phyloP scores from a whole-genome alignment of 2,113 vertebrate genomes.

The Clarias gariepinus region DNA sequence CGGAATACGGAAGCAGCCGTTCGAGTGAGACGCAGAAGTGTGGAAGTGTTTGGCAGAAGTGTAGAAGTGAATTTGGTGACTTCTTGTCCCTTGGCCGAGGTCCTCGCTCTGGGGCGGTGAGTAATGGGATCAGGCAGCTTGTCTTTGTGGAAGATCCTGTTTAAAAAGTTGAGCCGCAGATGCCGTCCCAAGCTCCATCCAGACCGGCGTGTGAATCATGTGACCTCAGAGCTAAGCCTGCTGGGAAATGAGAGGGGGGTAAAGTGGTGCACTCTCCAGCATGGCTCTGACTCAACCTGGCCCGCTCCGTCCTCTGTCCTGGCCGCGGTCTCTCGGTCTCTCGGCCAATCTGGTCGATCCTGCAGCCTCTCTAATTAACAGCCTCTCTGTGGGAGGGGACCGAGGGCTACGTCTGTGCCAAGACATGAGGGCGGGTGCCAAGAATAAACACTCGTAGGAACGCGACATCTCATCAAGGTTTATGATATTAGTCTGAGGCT shows the following conservation, averaged over 20 bases:
- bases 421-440: background rate
- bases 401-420: background rate
- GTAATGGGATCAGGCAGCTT: conserved; percentile 47
- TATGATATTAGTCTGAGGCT: background rate
- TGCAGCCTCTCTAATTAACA: conserved; percentile 42
- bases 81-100: background rate
- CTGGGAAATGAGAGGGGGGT: conserved; percentile 25
- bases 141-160: conserved; percentile 42
- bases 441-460: background rate
- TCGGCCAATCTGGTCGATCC: conserved; percentile 17
- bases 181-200: conserved; percentile 19
- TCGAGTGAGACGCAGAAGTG: conserved; percentile 1
- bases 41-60: background rate
- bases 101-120: background rate
- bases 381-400: conserved; percentile 22
- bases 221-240: conserved; percentile 32
- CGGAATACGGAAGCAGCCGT: too few species aligned
- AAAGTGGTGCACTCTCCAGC: background rate
- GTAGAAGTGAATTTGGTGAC: conserved; percentile 24
- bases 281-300: conserved; percentile 35
- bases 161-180: conserved; percentile 43
- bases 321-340: background rate
- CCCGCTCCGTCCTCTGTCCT: background rate
- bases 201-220: conserved; percentile 30
- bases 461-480: background rate